Percentiles rank a stretch among this genome's conserved stretches.
Evolutionary conservation across 2,888 invertebrate species (phyloP).

Genomic region (Prosopocoilus inquinatus): DNA sequence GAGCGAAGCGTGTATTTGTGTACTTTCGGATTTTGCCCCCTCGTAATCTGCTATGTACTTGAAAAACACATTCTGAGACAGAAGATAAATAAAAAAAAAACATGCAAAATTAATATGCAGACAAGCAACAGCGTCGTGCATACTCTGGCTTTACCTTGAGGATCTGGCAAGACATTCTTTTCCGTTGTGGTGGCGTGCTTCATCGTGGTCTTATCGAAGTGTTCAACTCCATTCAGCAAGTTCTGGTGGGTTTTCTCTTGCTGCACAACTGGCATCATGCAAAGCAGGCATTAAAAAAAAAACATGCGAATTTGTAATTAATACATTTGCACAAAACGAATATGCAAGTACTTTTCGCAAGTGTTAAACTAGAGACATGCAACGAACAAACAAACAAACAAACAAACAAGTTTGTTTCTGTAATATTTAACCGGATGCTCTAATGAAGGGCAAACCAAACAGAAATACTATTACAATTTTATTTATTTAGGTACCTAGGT

Average conservation of each 20-base stretch:
- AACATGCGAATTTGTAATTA: constrained; percentile 5
- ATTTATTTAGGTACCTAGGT: background rate
- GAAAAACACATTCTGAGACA: background rate
- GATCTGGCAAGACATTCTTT: constrained; percentile 72
- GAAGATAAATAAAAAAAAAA: background rate
- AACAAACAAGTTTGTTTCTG: too few species aligned
- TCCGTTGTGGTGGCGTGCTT: constrained; percentile 72
- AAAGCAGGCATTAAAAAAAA: constrained; percentile 29
- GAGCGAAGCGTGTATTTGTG: too few species aligned
- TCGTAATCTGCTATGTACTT: constrained; percentile 2
- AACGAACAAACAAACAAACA: too few species aligned
- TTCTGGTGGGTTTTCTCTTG: constrained; percentile 73
- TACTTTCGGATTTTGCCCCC: too few species aligned
- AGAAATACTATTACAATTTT: too few species aligned
- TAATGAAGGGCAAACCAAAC: too few species aligned
- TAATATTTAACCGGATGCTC: too few species aligned
- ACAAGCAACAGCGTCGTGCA: constrained; percentile 1
- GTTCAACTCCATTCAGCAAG: constrained; percentile 68
- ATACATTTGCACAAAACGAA: constrained; percentile 1
- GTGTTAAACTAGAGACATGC: too few species aligned
- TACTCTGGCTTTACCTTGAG: constrained; percentile 55
- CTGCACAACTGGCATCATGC: constrained; percentile 58
- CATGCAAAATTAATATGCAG: constrained; percentile 12
- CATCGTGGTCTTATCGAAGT: constrained; percentile 71
- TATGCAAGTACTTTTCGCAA: too few species aligned